Evolutionary conservation across 2,113 vertebrate species (phyloP).

Genomic region (Serinus canaria): DNA sequence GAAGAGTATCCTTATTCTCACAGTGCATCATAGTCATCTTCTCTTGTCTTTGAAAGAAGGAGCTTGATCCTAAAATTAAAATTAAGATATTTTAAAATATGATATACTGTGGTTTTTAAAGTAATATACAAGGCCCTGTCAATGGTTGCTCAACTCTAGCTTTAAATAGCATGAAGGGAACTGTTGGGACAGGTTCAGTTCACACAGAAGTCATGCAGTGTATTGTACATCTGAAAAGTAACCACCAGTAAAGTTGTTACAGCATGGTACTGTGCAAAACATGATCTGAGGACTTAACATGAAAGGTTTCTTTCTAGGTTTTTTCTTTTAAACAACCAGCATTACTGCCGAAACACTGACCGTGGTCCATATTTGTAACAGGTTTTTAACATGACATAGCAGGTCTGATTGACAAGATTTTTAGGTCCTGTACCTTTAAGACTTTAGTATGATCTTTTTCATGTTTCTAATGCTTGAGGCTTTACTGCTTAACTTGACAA

Average conservation of each 20-base stretch:
- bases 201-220: neutral
- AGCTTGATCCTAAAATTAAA: neutral
- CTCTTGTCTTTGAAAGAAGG: neutral
- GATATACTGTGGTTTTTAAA: neutral
- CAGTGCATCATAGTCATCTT: neutral
- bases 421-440: constrained; percentile 73
- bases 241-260: neutral
- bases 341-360: constrained; percentile 82
- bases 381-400: constrained; percentile 80
- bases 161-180: constrained; percentile 12
- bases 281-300: constrained; percentile 40
- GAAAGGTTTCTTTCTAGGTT: constrained; percentile 62
- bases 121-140: neutral
- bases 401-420: constrained; percentile 74
- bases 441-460: constrained; percentile 79
- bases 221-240: neutral
- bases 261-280: constrained; percentile 3
- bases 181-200: constrained; percentile 11
- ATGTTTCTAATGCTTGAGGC: constrained; percentile 77
- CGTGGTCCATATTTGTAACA: constrained; percentile 80
- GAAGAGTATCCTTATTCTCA: neutral
- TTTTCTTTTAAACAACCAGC: constrained; percentile 80
- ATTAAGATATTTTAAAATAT: neutral
- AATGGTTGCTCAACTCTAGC: neutral
- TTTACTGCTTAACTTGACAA: constrained; percentile 74